A percentile compares a stretch with the other conserved stretches of the same genome.
phyloP scores from a whole-genome alignment of 92 coral and sea anemone genomes.

The Phenganax stokvisi region DNA sequence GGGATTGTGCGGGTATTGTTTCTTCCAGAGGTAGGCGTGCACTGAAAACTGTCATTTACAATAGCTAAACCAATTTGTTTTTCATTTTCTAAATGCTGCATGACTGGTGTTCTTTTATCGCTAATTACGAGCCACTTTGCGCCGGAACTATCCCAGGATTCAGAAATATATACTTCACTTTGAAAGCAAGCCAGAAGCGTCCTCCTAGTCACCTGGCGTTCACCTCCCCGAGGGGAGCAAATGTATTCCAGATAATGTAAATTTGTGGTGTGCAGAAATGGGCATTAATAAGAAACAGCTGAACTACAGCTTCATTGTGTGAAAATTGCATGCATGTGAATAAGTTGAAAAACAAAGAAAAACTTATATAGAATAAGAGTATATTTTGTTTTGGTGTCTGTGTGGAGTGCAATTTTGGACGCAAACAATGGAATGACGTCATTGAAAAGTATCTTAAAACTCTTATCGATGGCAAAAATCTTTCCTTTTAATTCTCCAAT shows the following conservation, averaged over 20 bases:
- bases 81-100: neutral
- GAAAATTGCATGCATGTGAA: neutral
- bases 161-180: neutral
- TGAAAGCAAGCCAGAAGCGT: neutral
- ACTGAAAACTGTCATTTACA: neutral
- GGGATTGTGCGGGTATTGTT: conserved; percentile 21
- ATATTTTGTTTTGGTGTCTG: no score
- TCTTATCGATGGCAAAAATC: no score
- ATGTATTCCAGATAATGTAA: no score
- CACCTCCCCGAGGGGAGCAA: no score
- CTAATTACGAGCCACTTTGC: conserved; percentile 39
- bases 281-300: neutral
- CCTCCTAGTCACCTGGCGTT: no score
- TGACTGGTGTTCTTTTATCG: conserved; percentile 20
- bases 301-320: neutral
- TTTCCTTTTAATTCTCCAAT: no score
- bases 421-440: no score
- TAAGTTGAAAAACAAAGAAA: neutral
- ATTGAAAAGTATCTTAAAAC: no score
- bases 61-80: neutral
- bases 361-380: no score
- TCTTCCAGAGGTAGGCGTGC: conserved; percentile 16
- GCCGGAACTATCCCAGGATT: conserved; percentile 31
- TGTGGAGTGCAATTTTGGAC: no score
- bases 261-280: neutral